Base-by-base conservation (phyloP, 2,888 invertebrate species). In the Glyphotaelius pellucidus region DNA sequence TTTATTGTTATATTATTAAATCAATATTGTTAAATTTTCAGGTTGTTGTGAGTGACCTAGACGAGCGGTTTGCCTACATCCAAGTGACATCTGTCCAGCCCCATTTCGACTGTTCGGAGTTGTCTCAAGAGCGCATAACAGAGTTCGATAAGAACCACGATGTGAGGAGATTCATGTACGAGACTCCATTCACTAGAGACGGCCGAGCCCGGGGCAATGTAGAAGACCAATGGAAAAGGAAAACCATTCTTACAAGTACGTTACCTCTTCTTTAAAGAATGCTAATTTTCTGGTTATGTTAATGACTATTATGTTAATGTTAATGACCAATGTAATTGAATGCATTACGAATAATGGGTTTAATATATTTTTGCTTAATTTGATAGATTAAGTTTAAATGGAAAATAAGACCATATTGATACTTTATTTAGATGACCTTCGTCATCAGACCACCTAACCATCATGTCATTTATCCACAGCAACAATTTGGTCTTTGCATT, bases 31-130 rank as follows among this genome's bases (percentile, higher is more conserved):
- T 14, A 32, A 15, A 9, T 87, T 89, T 89, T 12, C 94, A 97
- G 97, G 98, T 98, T 86, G 97, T 97, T 94, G 96, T 97, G 30
- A 96, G 96, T 87, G 98, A 98, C 90, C 95, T 99, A 92, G 99
- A 99, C 95, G 96, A 97, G 80, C 98, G 98, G 95, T 96, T 97
- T 92, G 99, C 99, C 0, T 98, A 99, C 95, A 98, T 99, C 94
- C 99, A 99, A 96, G 98, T 99, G 90, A 99, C 99, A 0, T 99
- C 99, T 95, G 99, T 99, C n/a, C 97, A 98, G 14, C 98, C 99
- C 0, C 98, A 98, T 95, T 98, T 98, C 94, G 97, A 97, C 94
- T 97, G 97, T 94, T 96, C 97, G 47, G 97, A 98, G 92, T 95
- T 97, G n/a, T 95, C 94, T 90, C 96, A 97, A 93, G 97, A 97